Base-by-base conservation (phyloP, 2,888 invertebrate species). In the Himalopsyche kuldschensis region DNA sequence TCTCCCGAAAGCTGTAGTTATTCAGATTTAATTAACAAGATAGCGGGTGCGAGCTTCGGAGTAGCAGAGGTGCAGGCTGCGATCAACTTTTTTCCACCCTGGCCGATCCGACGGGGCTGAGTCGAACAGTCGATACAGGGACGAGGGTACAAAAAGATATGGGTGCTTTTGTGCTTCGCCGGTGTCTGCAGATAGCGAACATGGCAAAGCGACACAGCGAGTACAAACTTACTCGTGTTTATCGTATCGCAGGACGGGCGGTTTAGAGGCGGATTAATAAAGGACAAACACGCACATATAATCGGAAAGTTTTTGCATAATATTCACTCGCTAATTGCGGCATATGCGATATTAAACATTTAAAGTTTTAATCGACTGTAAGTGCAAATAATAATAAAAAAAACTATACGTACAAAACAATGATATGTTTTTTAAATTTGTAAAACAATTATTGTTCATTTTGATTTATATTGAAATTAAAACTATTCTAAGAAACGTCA, bases 21-120 rank as follows among this genome's bases (percentile, higher is more conserved):
- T 83, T 83, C 82, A 83, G 81, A 85, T 85, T 85, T 85, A 83
- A 85, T 85, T 85, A 85, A 81, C 85, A 80, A 85, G 85, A 83
- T 81, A 85, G 75, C 82, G 75, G 75, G 35, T 11, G 75, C 55
- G 46, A 35, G 79, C 35, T 32, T 46, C 46, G n/a, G 48, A 30
- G 69, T 1, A 27, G 69, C 69, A 27, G 69, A 27, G 69, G 69
- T 69, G 69, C 69, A 69, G 69, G 69, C 27, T 30, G 69, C 69
- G 69, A 69, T 69, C 27, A 20, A 20, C 24, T 27, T 11, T 69
- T 27, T 15, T 69, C 69, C 27, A 27, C 69, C 69, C 41, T 41
- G 41, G 41, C 41, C 41, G 11, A 69, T 69, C 27, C 69, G 30
- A 24, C 69, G 69, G 10, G 41, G 30, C 27, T 11, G 69, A 69